Percentiles rank a stretch among this genome's conserved stretches.
Conservation (phyloP, 2,113 vertebrate genomes). For the Trichechus manatus region DNA sequence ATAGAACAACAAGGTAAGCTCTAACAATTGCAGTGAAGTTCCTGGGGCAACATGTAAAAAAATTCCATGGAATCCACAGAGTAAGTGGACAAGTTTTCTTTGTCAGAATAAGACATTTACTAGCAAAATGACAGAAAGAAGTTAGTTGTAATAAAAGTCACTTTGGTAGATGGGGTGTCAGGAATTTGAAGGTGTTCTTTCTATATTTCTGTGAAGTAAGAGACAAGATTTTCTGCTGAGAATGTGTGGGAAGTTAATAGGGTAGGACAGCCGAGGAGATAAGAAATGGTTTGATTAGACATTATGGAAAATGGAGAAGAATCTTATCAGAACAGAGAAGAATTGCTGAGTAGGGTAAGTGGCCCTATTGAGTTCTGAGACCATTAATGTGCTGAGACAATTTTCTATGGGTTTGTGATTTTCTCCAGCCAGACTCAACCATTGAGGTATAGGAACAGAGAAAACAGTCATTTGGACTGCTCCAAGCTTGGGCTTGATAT, state of each 20-base stretch:
- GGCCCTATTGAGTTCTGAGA: background rate
- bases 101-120: background rate
- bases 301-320: slow-evolving; percentile 60
- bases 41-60: background rate
- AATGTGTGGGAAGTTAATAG: background rate
- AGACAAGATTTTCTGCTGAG: slow-evolving; percentile 30
- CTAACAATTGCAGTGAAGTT: background rate
- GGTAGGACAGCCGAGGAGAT: background rate
- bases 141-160: background rate
- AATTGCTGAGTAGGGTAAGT: background rate
- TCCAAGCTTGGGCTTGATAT: background rate
- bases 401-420: slow-evolving; percentile 37
- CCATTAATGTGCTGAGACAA: background rate
- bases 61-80: background rate
- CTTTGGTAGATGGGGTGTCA: slow-evolving; percentile 5
- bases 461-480: background rate
- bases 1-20: background rate
- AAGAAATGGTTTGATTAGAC: slow-evolving; percentile 46
- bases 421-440: slow-evolving; percentile 1
- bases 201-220: slow-evolving; percentile 15
- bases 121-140: background rate
- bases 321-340: background rate
- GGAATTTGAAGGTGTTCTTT: slow-evolving; percentile 12
- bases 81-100: background rate
- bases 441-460: background rate